Evolutionary conservation across 2,888 invertebrate genomes (phyloP), one percentile per base, ranked within the genome.

Genomic region (Drosophila emarginata): DNA sequence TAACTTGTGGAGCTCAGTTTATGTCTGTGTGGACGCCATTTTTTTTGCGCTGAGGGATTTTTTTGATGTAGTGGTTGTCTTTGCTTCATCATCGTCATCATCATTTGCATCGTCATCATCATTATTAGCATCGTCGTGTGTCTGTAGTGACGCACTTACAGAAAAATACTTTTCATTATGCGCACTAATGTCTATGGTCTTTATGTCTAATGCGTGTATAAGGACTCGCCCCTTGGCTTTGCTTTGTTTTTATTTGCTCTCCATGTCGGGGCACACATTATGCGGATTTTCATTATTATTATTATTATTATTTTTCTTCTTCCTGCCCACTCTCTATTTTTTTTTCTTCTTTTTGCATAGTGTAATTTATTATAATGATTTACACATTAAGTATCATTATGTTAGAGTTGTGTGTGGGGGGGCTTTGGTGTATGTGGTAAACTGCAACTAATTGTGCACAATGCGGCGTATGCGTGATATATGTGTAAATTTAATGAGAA

Each of bases 301-400:
- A 72, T 53, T 75, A 74, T 75, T 80, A 67, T 67, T 64, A 45
- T 58, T 64, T 36, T 54, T 73, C 57, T 66, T 66, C 72, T 68
- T 76, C 65, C 75, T 77, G 72, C 73, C 37, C 69, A 67, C 69
- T 63, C 74, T 28, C 32, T 32, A 2, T 32, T 9, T 32, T 9
- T 9, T 32, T 32, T 9, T 9, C 28, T 28, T 37, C n/a, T 39
- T 39, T 45, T 15, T 21, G 21, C 79, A 81, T 69, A 66, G 45
- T 72, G 77, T 74, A 76, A 81, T 79, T 79, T 81, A 81, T 81
- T 79, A 79, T 79, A 79, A 80, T 74, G 76, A 73, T 74, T 73
- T 66, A 57, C 67, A 66, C 81, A 73, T 70, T 74, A 79, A 79
- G 72, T 61, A 67, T 57, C 76, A 78, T 76, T 80, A 72, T 64